phyloP scores from a whole-genome alignment of 1,140 invertebrate species.

The Dryas iulia region DNA sequence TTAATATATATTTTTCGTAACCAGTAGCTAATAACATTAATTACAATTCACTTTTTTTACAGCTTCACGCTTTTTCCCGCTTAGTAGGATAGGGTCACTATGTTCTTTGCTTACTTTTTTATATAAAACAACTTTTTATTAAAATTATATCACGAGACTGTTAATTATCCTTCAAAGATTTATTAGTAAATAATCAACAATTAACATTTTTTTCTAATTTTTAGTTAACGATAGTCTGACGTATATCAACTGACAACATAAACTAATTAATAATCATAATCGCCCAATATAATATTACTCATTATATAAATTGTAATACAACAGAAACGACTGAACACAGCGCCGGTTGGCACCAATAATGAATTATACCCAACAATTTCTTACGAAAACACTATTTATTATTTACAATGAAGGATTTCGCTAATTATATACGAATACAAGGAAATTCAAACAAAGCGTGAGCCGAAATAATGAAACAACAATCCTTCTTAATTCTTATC shows the following conservation, averaged over 20 bases:
- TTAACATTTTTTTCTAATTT: too few species aligned
- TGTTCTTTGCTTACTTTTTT: too few species aligned
- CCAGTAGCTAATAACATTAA: too few species aligned
- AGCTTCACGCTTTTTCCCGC: too few species aligned
- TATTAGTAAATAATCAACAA: too few species aligned
- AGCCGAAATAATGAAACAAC: conserved; percentile 30
- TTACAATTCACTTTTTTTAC: too few species aligned
- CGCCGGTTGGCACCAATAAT: not conserved
- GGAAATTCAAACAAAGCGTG: conserved; percentile 12
- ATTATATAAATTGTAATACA: not conserved
- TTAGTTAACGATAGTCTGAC: too few species aligned
- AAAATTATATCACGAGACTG: too few species aligned
- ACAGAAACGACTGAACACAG: not conserved
- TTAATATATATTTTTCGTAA: too few species aligned
- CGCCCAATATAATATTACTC: not conserved
- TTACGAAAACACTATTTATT: conserved; percentile 7
- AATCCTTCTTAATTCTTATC: conserved; percentile 41
- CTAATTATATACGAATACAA: conserved; percentile 14
- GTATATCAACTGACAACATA: not conserved
- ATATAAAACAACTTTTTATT: too few species aligned
- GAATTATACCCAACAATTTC: not conserved
- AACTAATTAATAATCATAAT: not conserved
- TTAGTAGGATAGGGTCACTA: too few species aligned
- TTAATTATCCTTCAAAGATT: too few species aligned
- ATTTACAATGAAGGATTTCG: conserved; percentile 6